Conservation (phyloP, 2,113 vertebrate genomes). For the Ceyx cyanopectus region DNA sequence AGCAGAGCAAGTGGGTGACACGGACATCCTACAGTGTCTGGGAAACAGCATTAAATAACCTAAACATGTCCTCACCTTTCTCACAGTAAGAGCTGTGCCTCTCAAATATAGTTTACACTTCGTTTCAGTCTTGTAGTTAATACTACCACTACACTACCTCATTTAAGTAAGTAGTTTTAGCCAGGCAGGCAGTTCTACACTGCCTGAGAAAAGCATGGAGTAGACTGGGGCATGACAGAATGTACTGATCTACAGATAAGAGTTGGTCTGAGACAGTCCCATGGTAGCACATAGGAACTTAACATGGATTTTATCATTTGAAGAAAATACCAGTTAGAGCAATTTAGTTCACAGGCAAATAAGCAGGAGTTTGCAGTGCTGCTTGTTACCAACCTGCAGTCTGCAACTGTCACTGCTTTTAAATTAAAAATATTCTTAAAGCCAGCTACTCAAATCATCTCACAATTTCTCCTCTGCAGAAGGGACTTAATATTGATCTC, state of each 20-base stretch:
- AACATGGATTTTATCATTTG: not conserved
- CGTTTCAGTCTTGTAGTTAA: not conserved
- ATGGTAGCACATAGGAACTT: not conserved
- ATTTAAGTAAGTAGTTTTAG: not conserved
- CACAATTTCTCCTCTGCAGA: not conserved
- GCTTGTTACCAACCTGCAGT: not conserved
- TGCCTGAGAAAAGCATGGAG: not conserved
- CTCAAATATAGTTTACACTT: not conserved
- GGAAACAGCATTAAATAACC: not conserved
- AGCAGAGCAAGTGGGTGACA: not conserved
- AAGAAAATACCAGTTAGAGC: not conserved
- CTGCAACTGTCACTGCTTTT: not conserved
- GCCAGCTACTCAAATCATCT: not conserved
- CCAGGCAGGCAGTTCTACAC: not conserved
- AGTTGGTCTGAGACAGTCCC: not conserved
- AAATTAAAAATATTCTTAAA: not conserved
- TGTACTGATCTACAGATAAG: not conserved
- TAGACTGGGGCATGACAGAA: not conserved
- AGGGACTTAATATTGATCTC: not conserved
- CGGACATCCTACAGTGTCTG: not conserved
- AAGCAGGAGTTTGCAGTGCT: not conserved
- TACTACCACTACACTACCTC: not conserved
- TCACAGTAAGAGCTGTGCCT: not conserved
- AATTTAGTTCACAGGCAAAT: not conserved
- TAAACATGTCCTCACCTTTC: not conserved